Conservation (phyloP, 2,113 vertebrate genomes). For the Candoia aspera region DNA sequence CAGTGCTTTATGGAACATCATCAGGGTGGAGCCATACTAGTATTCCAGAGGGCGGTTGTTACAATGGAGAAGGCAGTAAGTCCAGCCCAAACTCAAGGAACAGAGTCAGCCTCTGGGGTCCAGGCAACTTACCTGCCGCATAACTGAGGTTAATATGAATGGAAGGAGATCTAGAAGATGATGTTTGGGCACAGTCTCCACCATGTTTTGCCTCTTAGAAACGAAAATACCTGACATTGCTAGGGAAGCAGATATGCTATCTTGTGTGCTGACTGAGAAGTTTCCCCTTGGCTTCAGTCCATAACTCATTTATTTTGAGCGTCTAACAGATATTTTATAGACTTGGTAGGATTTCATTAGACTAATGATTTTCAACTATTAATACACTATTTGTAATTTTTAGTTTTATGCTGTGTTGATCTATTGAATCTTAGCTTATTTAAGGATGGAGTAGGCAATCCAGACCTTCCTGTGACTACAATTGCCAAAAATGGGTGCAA, state of each 20-base stretch:
- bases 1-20: background rate
- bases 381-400: background rate
- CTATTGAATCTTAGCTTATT: background rate
- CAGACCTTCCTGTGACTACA: background rate
- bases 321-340: background rate
- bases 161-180: background rate
- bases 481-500: background rate
- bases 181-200: background rate
- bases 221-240: background rate
- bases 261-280: background rate
- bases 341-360: background rate
- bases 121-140: background rate
- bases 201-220: background rate
- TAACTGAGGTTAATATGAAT: background rate
- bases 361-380: background rate
- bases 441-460: background rate
- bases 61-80: background rate
- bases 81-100: background rate
- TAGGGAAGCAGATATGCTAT: background rate
- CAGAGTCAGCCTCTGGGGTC: background rate
- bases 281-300: background rate
- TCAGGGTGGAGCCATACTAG: background rate
- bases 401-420: background rate
- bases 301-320: background rate
- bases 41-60: background rate